A percentile compares a stretch with the other conserved stretches of the same genome.
These are phyloP conservation scores for Pristis pectinata DNA, from an alignment of 2,797 vertebrate species.

Conservation along the genomic window DNA sequence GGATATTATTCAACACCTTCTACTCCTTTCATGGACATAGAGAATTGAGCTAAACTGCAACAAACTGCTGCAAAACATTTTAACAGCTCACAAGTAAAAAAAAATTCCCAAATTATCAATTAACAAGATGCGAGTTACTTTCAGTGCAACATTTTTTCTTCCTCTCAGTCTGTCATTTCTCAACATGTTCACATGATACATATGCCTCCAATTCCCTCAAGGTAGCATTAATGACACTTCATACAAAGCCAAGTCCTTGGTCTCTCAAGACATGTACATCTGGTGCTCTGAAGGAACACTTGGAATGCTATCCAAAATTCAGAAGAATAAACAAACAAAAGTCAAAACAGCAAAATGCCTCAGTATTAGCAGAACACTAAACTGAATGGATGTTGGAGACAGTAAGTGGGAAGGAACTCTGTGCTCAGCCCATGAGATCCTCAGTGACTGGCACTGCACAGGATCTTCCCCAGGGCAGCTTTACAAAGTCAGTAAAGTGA, in stretches of 20 bases:
- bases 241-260: not conserved
- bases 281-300: not conserved
- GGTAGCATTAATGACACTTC: not conserved
- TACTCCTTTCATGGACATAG: not conserved
- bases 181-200: not conserved
- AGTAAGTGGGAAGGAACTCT: not conserved
- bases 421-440: not conserved
- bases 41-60: not conserved
- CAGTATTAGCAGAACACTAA: not conserved
- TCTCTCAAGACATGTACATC: not conserved
- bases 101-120: not conserved
- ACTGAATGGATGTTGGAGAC: not conserved
- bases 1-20: not conserved
- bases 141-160: not conserved
- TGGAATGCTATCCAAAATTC: conserved; percentile 5
- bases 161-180: not conserved
- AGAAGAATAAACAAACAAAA: not conserved
- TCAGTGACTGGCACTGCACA: not conserved
- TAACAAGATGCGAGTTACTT: not conserved
- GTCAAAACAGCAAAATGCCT: not conserved
- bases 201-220: not conserved
- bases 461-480: not conserved
- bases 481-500: not conserved
- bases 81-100: not conserved
- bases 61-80: not conserved